Evolutionary conservation across 2,113 vertebrate species (phyloP).

Genomic region (Clarias gariepinus): DNA sequence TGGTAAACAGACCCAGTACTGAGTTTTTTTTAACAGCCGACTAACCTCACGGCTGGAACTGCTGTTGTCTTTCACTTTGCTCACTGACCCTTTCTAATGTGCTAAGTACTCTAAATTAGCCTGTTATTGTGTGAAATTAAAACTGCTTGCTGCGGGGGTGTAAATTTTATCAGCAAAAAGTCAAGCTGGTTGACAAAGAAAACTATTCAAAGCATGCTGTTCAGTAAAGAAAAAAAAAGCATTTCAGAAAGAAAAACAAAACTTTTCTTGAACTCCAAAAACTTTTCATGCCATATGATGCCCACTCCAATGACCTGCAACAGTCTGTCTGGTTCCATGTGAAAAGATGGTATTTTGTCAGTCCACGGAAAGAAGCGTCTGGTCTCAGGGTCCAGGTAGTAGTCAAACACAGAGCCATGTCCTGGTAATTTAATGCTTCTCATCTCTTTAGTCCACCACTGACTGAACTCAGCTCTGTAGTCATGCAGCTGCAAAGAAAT

Average conservation of each 20-base stretch:
- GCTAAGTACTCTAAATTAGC: slow-evolving; percentile 56
- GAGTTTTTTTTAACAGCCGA: slow-evolving; percentile 39
- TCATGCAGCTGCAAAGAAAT: slow-evolving; percentile 69
- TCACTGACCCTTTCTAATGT: slow-evolving; percentile 55
- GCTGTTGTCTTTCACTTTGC: slow-evolving; percentile 46
- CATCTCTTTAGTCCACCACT: slow-evolving; percentile 83
- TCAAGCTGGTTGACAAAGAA: slow-evolving; percentile 29
- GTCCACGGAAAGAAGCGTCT: slow-evolving; percentile 77
- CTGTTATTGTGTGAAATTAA: slow-evolving; percentile 54
- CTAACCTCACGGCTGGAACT: slow-evolving; percentile 35
- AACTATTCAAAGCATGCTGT: slow-evolving; percentile 25
- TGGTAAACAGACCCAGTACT: slow-evolving; percentile 43
- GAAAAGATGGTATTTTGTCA: slow-evolving; percentile 71
- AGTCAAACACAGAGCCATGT: slow-evolving; percentile 83
- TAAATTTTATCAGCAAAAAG: slow-evolving; percentile 40
- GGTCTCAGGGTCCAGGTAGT: slow-evolving; percentile 76
- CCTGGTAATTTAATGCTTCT: slow-evolving; percentile 78
- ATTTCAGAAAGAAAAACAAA: slow-evolving; percentile 1
- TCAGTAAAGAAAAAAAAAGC: slow-evolving; percentile 8
- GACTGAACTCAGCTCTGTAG: slow-evolving; percentile 80
- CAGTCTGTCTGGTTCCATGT: slow-evolving; percentile 71
- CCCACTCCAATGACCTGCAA: slow-evolving; percentile 64
- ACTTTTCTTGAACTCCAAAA: not conserved
- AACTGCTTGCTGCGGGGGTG: slow-evolving; percentile 40
- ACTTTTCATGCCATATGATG: not conserved